These are phyloP conservation scores for Nestor notabilis DNA, from an alignment of 2,113 vertebrate species.

Conservation along the genomic window DNA sequence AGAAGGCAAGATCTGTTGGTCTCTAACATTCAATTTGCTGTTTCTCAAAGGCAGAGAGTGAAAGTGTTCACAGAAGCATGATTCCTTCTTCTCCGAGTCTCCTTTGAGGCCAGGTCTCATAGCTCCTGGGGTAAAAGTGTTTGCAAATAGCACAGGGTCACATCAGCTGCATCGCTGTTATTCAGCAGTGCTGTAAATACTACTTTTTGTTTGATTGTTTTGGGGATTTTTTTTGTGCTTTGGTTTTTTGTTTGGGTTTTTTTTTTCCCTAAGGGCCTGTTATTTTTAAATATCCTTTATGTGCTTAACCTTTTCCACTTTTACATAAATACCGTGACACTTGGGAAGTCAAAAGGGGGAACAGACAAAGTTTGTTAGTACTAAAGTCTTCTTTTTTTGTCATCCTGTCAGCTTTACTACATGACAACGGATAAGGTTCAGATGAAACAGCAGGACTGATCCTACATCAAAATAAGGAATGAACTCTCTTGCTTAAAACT, in stretches of 20 bases:
- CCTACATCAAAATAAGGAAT: conserved; percentile 12
- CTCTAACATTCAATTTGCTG: neutral
- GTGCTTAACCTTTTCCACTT: neutral
- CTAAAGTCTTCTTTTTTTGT: neutral
- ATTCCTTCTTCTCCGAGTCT: neutral
- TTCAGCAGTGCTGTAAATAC: neutral
- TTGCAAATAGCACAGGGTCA: neutral
- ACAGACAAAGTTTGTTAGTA: neutral
- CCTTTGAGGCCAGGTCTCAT: neutral
- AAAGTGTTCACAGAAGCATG: neutral
- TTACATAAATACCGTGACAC: neutral
- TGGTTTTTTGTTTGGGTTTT: neutral
- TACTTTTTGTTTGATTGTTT: neutral
- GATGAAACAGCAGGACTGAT: neutral
- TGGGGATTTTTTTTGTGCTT: rapidly evolving
- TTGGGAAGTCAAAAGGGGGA: neutral
- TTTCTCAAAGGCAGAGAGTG: neutral
- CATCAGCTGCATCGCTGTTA: neutral
- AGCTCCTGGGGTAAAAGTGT: neutral
- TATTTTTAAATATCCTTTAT: neutral
- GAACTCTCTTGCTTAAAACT: neutral
- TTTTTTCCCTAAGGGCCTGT: neutral
- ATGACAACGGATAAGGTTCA: neutral
- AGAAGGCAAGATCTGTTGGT: neutral
- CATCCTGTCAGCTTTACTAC: neutral